These are phyloP conservation scores for Ooceraea biroi DNA, from an alignment of 1,140 invertebrate genomes.

Conservation along the genomic window DNA sequence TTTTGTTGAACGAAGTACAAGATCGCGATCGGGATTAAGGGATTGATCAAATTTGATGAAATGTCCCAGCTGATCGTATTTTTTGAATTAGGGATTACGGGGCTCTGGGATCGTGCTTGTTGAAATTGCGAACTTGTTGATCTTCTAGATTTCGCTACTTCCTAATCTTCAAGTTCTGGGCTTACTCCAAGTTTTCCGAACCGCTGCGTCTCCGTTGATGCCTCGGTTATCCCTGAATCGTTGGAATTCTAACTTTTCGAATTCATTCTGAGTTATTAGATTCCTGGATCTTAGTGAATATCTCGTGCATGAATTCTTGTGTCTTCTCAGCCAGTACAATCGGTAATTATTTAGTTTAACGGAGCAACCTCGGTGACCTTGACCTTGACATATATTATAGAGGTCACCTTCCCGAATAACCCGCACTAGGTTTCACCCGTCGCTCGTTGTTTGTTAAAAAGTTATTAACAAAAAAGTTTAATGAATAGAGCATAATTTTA, in stretches of 20 bases:
- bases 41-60: neutral
- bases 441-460: no score
- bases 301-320: neutral
- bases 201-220: neutral
- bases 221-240: neutral
- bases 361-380: no score
- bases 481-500: no score
- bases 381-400: no score
- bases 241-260: neutral
- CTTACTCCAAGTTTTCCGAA: neutral
- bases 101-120: neutral
- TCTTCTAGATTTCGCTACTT: neutral
- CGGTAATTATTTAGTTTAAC: no score
- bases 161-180: neutral
- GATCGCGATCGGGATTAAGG: no score
- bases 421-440: no score
- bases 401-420: no score
- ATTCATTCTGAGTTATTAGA: neutral
- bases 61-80: neutral
- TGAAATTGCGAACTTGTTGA: conserved; percentile 13
- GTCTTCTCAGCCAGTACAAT: no score
- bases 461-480: no score
- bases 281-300: neutral
- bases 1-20: no score
- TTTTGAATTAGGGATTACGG: neutral